A percentile compares a stretch with the other conserved stretches of the same genome.
These are phyloP conservation scores for Caenorhabditis uteleia DNA, from an alignment of 2,888 invertebrate genomes.

Conservation along the genomic window DNA sequence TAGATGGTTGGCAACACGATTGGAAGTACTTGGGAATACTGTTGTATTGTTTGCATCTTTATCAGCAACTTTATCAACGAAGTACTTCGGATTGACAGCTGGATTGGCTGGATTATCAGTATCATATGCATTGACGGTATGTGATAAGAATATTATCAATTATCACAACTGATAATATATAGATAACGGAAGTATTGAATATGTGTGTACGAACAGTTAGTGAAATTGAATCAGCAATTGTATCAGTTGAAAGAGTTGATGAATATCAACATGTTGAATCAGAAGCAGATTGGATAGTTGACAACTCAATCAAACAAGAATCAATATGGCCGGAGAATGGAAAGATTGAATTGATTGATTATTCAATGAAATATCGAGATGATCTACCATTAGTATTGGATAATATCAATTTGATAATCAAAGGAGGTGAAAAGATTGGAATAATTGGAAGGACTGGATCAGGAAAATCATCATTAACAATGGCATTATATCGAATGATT, in stretches of 20 bases:
- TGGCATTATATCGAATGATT: conserved; percentile 63
- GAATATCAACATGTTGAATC: conserved; percentile 77
- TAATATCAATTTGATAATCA: conserved; percentile 77
- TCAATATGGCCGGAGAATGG: conserved; percentile 70
- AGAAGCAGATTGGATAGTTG: conserved; percentile 24
- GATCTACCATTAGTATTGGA: conserved; percentile 81
- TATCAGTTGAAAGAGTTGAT: conserved; percentile 93
- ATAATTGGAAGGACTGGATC: conserved; percentile 70
- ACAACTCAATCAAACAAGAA: neutral
- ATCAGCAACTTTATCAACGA: conserved; percentile 80
- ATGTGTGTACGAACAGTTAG: conserved; percentile 85
- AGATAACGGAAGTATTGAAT: conserved; percentile 44
- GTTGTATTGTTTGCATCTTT: conserved; percentile 84
- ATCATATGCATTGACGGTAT: conserved; percentile 70
- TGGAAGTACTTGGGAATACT: conserved; percentile 91
- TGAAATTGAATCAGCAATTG: conserved; percentile 95
- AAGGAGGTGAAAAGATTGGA: conserved; percentile 76
- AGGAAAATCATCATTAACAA: conserved; percentile 57
- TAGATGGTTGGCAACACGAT: conserved; percentile 85
- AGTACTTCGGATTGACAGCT: conserved; percentile 70
- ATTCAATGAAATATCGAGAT: conserved; percentile 62
- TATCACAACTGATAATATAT: neutral
- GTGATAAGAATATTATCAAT: neutral
- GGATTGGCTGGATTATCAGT: conserved; percentile 74
- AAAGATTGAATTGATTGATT: conserved; percentile 63